Evolutionary conservation across 2,888 invertebrate species (phyloP).

Genomic region (Neoascia interrupta): DNA sequence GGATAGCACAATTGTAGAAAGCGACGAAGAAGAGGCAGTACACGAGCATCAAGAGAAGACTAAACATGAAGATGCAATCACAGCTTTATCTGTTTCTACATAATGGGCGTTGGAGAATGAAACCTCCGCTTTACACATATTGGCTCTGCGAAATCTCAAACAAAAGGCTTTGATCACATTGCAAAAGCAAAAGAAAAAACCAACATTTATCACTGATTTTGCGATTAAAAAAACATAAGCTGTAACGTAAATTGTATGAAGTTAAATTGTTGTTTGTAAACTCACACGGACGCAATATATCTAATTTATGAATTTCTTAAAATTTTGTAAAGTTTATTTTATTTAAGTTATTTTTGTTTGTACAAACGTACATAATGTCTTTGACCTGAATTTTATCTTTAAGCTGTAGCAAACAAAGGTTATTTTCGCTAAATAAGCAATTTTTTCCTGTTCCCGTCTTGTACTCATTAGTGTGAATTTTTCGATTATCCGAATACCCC

Average conservation of each 20-base stretch:
- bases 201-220: neutral
- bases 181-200: conserved; percentile 1
- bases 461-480: neutral
- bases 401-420: neutral
- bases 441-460: neutral
- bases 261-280: neutral
- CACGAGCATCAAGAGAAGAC: neutral
- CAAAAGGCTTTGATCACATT: neutral
- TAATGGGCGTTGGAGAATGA: neutral
- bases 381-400: neutral
- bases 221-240: neutral
- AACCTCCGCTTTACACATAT: neutral
- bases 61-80: conserved; percentile 18
- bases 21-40: too few species aligned
- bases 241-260: neutral
- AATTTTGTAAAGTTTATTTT: neutral
- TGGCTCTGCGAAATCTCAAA: neutral
- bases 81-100: neutral
- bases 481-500: neutral
- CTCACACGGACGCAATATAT: neutral
- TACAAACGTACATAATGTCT: too few species aligned
- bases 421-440: neutral
- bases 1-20: neutral
- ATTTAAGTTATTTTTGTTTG: too few species aligned
- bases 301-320: neutral